Evolutionary conservation across 2,113 vertebrate species (phyloP).

Genomic region (Alectura lathami): DNA sequence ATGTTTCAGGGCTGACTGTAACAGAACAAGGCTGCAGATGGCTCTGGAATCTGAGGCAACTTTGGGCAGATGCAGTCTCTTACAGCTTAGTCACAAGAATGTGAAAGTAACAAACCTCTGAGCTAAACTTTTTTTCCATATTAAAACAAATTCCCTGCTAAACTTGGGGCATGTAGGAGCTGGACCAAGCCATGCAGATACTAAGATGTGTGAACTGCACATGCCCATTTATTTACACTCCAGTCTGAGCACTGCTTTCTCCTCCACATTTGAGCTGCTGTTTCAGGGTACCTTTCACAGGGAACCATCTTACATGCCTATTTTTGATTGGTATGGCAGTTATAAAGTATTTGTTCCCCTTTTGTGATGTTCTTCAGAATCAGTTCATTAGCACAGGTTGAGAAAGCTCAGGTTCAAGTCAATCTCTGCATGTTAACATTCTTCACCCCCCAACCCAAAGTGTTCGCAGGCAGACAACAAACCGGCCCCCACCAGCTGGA

Average conservation of each 20-base stretch:
- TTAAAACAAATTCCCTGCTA: not conserved
- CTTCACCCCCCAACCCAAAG: constrained; percentile 8
- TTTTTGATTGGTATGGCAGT: not conserved
- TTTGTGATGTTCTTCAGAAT: not conserved
- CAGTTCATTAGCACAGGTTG: not conserved
- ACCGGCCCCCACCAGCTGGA: constrained; percentile 87
- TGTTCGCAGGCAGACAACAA: constrained; percentile 84
- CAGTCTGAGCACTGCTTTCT: not conserved
- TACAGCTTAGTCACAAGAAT: constrained; percentile 58
- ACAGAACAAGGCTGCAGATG: constrained; percentile 27
- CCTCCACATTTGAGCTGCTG: not conserved
- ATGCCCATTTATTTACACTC: not conserved
- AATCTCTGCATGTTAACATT: not conserved
- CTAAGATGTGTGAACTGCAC: not conserved
- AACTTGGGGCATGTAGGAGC: not conserved
- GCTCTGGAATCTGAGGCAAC: constrained; percentile 39
- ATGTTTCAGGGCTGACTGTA: constrained; percentile 47
- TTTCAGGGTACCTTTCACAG: not conserved
- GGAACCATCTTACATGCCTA: fast-evolving
- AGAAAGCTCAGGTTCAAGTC: not conserved
- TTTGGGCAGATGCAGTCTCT: constrained; percentile 17
- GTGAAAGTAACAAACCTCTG: constrained; percentile 46
- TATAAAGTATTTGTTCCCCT: not conserved
- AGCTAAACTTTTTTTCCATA: constrained; percentile 9
- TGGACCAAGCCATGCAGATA: not conserved